Percentiles rank a stretch among this genome's conserved stretches.
Conservation (phyloP, 2,888 invertebrate genomes). For the Lycocerus yunnanus region DNA sequence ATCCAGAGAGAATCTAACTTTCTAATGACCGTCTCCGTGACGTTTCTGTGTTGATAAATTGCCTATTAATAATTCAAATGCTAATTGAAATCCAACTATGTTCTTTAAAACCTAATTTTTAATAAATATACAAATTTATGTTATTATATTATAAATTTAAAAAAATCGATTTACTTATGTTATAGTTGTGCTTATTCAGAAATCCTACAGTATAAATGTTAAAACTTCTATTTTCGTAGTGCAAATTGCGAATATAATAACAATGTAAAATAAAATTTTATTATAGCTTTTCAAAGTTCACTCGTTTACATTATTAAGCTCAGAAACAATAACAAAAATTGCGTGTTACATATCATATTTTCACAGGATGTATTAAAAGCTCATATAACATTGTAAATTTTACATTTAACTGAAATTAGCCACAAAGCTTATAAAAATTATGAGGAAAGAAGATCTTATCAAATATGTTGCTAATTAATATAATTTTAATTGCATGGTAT, state of each 20-base stretch:
- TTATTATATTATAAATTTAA: too few species aligned
- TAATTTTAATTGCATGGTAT: neutral
- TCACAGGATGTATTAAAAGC: constrained; percentile 13
- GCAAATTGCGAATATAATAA: neutral
- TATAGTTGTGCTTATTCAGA: neutral
- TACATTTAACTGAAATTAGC: neutral
- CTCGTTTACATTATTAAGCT: neutral
- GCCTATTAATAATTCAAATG: neutral
- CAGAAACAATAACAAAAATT: constrained; percentile 17
- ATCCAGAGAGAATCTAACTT: too few species aligned
- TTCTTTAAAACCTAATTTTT: neutral
- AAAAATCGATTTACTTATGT: too few species aligned
- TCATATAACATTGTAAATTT: constrained; percentile 8
- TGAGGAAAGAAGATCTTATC: neutral
- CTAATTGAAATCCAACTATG: neutral
- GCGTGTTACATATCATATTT: constrained; percentile 17
- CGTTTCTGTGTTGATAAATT: neutral
- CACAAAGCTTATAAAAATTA: neutral
- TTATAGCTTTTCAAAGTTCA: neutral
- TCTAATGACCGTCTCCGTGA: too few species aligned
- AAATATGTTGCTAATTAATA: neutral
- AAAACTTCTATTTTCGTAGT: neutral
- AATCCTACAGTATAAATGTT: neutral
- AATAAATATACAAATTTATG: too few species aligned
- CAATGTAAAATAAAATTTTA: neutral